A percentile compares a stretch with the other conserved stretches of the same genome.
These are phyloP conservation scores for Volucella bombylans DNA, from an alignment of 2,888 invertebrate genomes.

Conservation along the genomic window DNA sequence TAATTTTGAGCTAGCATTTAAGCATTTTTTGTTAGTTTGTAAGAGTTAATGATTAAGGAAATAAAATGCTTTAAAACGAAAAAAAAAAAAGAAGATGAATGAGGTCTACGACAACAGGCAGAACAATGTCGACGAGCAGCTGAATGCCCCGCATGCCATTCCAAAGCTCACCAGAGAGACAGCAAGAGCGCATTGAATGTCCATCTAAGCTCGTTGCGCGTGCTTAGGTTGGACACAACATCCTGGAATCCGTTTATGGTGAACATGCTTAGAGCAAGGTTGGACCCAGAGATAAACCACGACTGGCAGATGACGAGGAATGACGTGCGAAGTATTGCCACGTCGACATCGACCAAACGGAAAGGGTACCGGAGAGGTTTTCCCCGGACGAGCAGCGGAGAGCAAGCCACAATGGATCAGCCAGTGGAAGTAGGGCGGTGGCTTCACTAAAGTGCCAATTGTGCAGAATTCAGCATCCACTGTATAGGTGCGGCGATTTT, in stretches of 20 bases:
- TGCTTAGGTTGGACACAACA: not conserved
- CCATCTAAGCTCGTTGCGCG: conserved; percentile 2
- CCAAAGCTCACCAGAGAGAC: not conserved
- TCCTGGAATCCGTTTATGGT: conserved; percentile 19
- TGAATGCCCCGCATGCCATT: conserved; percentile 21
- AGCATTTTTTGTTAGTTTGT: no score
- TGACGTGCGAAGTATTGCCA: conserved; percentile 5
- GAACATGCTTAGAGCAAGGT: conserved; percentile 14
- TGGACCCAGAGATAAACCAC: conserved; percentile 24
- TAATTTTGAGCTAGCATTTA: no score
- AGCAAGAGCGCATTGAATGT: not conserved
- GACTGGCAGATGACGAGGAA: conserved; percentile 27
- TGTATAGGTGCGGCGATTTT: not conserved
- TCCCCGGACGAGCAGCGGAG: not conserved
- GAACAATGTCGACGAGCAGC: conserved; percentile 19
- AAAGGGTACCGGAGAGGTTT: no score
- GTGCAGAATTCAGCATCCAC: conserved; percentile 2
- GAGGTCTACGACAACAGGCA: conserved; percentile 30
- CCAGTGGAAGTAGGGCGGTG: no score
- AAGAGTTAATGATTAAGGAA: no score
- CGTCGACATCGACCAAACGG: not conserved
- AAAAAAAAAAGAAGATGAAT: conserved; percentile 1
- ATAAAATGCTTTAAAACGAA: no score
- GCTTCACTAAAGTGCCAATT: not conserved
- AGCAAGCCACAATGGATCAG: not conserved